Percentiles rank a stretch among this genome's conserved stretches.
Evolutionary conservation across 2,113 vertebrate genomes (phyloP).

Genomic region (Podarcis cretensis): DNA sequence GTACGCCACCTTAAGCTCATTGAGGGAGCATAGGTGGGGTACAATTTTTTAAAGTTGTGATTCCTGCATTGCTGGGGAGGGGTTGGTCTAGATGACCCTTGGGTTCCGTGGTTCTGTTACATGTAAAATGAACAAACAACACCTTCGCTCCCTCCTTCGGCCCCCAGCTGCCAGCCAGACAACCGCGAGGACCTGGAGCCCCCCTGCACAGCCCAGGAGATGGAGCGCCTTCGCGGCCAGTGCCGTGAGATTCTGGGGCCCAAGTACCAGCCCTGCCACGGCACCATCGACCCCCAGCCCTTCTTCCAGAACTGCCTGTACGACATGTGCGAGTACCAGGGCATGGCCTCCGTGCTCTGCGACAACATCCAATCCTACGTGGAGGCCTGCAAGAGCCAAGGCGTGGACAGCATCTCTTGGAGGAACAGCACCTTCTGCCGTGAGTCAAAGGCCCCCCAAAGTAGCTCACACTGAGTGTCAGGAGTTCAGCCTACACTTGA

Average conservation of each 20-base stretch:
- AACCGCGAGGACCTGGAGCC: conserved; percentile 65
- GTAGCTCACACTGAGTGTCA: too few relatives aligned
- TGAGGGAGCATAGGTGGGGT: too few relatives aligned
- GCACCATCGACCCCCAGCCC: conserved; percentile 56
- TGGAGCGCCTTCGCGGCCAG: conserved; percentile 44
- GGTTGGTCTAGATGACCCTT: too few relatives aligned
- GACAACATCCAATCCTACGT: conserved; percentile 81
- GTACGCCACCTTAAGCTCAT: too few relatives aligned
- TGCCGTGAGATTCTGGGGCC: conserved; percentile 69
- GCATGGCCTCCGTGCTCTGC: conserved; percentile 78
- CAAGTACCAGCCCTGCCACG: conserved; percentile 75
- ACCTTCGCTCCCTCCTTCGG: background rate
- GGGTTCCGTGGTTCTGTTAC: too few relatives aligned
- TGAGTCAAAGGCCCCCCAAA: conserved; percentile 52
- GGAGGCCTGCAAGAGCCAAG: conserved; percentile 78
- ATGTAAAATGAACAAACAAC: too few relatives aligned
- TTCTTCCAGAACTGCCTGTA: conserved; percentile 79
- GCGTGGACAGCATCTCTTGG: conserved; percentile 78
- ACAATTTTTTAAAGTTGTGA: too few relatives aligned
- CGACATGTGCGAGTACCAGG: conserved; percentile 82
- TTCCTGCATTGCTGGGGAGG: too few relatives aligned
- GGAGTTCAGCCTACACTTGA: too few relatives aligned
- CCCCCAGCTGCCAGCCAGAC: conserved; percentile 78
- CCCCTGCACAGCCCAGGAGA: conserved; percentile 68
- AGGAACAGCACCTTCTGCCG: conserved; percentile 87